These are phyloP conservation scores for Graptemys geographica DNA, from an alignment of 2,797 vertebrate species.

Conservation along the genomic window DNA sequence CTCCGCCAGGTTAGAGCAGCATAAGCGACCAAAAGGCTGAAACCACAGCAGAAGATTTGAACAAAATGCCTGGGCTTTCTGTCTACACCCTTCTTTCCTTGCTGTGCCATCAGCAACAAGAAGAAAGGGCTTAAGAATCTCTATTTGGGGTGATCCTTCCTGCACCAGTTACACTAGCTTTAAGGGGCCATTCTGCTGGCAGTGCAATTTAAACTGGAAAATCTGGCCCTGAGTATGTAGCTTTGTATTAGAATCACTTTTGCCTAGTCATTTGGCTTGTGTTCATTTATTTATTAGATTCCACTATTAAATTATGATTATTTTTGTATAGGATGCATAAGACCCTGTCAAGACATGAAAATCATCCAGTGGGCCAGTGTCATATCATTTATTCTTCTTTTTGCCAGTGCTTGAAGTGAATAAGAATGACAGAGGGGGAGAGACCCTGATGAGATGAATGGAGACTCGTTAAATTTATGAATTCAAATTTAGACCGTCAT, in stretches of 20 bases:
- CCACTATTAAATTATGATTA: not conserved
- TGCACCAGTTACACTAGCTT: not conserved
- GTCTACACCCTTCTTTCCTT: not conserved
- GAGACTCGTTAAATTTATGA: too few relatives aligned
- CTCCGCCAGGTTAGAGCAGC: not conserved
- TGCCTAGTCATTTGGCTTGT: fast-evolving
- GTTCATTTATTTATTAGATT: not conserved
- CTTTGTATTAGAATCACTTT: not conserved
- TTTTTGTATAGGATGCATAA: not conserved
- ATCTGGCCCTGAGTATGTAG: not conserved
- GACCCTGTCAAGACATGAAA: not conserved
- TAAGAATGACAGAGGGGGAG: not conserved
- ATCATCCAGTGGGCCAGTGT: not conserved
- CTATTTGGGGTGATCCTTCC: fast-evolving
- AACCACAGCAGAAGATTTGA: not conserved
- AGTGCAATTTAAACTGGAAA: not conserved
- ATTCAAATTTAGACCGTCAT: not conserved
- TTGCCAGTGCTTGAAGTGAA: not conserved
- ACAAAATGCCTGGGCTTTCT: not conserved
- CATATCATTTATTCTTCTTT: not conserved
- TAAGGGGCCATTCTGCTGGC: not conserved
- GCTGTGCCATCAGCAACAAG: not conserved
- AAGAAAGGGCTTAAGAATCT: not conserved
- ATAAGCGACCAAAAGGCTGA: not conserved
- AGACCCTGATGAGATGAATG: not conserved